phyloP scores from a whole-genome alignment of 37 sponge, comb jelly and placozoan genomes.

The Cladorhizidae sp. region DNA sequence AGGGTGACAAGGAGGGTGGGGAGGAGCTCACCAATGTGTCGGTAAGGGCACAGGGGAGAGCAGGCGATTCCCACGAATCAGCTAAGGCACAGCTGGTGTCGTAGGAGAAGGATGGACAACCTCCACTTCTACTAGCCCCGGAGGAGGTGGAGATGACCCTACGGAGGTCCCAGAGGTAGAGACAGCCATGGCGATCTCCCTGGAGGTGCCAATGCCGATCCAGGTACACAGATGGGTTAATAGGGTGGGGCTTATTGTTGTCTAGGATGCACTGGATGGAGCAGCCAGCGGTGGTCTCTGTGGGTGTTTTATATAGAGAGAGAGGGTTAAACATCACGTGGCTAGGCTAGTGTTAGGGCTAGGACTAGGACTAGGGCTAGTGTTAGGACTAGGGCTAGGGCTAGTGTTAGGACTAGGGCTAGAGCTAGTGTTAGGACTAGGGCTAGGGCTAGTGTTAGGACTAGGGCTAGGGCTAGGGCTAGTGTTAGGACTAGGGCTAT shows the following conservation, averaged over 20 bases:
- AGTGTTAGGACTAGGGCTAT: too few relatives aligned
- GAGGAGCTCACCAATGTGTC: slow-evolving; percentile 48
- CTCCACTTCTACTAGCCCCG: neutral
- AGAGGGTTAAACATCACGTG: too few relatives aligned
- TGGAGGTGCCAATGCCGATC: slow-evolving; percentile 43
- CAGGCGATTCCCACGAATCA: slow-evolving; percentile 61
- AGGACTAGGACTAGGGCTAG: too few relatives aligned
- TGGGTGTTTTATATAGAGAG: too few relatives aligned
- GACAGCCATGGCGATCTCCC: slow-evolving; percentile 30
- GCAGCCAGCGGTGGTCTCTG: slow-evolving; percentile 22
- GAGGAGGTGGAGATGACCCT: neutral
- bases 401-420: too few relatives aligned
- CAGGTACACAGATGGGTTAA: slow-evolving; percentile 15
- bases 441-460: too few relatives aligned
- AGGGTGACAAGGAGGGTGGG: neutral
- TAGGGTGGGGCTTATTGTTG: neutral
- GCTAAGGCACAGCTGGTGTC: slow-evolving; percentile 20
- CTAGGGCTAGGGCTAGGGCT: too few relatives aligned
- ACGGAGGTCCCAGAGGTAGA: slow-evolving; percentile 46
- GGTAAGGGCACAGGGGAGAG: slow-evolving; percentile 56
- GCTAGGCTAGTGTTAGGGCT: too few relatives aligned
- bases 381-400: too few relatives aligned
- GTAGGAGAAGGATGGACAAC: neutral
- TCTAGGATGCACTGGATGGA: slow-evolving; percentile 17
- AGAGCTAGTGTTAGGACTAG: too few relatives aligned